phyloP scores from a whole-genome alignment of 2,888 invertebrate species.

The Leucania comma region DNA sequence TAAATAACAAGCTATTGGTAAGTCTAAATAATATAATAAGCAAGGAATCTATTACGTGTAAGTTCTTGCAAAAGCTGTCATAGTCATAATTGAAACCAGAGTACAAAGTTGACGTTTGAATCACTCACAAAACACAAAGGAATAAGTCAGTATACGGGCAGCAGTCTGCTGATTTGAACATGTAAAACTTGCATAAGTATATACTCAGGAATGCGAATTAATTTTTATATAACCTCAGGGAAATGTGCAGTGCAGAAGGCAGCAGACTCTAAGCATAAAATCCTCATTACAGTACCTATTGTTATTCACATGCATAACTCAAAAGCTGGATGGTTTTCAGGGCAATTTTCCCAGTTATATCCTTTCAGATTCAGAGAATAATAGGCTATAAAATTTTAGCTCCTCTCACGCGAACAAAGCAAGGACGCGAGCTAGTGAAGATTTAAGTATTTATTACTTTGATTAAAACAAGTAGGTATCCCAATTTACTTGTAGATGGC shows the following conservation, averaged over 20 bases:
- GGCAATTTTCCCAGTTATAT: constrained; percentile 64
- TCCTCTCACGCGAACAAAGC: constrained; percentile 56
- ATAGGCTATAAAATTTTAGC: constrained; percentile 62
- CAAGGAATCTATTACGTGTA: neutral
- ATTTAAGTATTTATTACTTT: constrained; percentile 62
- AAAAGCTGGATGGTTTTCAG: constrained; percentile 56
- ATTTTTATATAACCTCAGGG: constrained; percentile 19
- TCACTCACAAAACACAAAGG: neutral
- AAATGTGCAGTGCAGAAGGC: constrained; percentile 23
- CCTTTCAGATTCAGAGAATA: constrained; percentile 58
- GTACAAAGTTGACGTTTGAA: neutral
- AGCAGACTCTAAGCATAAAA: constrained; percentile 44
- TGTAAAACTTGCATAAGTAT: constrained; percentile 1
- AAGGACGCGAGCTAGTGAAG: constrained; percentile 46
- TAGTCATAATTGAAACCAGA: neutral
- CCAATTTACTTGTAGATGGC: constrained; percentile 41
- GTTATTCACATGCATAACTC: constrained; percentile 57
- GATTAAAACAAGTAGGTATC: constrained; percentile 60
- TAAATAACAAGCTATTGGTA: constrained; percentile 8
- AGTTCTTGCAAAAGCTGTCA: neutral
- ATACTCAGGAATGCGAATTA: constrained; percentile 1
- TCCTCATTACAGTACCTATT: constrained; percentile 58
- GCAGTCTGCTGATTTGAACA: neutral
- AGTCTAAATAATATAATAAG: constrained; percentile 4
- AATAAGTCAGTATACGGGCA: neutral